A percentile compares a stretch with the other conserved stretches of the same genome.
phyloP scores from a whole-genome alignment of 2,888 invertebrate genomes.

The Erebia aethiops region DNA sequence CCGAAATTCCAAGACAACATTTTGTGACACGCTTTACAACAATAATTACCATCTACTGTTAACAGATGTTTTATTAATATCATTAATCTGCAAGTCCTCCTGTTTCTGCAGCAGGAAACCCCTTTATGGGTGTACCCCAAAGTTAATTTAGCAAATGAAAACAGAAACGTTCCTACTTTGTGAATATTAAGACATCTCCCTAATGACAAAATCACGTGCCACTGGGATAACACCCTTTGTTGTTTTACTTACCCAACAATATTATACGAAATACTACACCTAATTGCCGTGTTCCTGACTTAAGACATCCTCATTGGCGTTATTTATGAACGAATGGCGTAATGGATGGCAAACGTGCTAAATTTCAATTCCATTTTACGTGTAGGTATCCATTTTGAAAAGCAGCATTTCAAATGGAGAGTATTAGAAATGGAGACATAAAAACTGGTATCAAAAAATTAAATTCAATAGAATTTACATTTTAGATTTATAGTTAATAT shows the following conservation, averaged over 20 bases:
- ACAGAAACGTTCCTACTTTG: constrained; percentile 65
- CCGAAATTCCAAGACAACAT: constrained; percentile 9
- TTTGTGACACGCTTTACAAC: constrained; percentile 21
- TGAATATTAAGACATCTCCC: constrained; percentile 72
- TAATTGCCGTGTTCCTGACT: constrained; percentile 29
- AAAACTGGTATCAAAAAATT: too few species aligned
- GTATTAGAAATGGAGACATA: too few species aligned
- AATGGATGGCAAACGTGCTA: background rate
- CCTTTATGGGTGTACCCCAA: constrained; percentile 58
- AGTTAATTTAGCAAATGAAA: constrained; percentile 71
- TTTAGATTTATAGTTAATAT: too few species aligned
- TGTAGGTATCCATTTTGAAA: background rate
- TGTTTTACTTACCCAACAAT: constrained; percentile 41
- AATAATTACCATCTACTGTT: constrained; percentile 30
- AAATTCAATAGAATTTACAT: too few species aligned
- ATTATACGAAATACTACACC: constrained; percentile 38
- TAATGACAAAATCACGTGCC: constrained; percentile 64
- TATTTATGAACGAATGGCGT: constrained; percentile 4
- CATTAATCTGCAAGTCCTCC: constrained; percentile 65
- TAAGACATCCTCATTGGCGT: constrained; percentile 27
- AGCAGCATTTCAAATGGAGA: too few species aligned
- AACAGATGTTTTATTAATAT: constrained; percentile 61
- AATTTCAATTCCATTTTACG: background rate
- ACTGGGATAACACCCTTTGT: constrained; percentile 47
- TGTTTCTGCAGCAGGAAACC: constrained; percentile 52